These are phyloP conservation scores for Patiria miniata DNA, from an alignment of 35 echinoderm and acorn worm species.

Conservation along the genomic window DNA sequence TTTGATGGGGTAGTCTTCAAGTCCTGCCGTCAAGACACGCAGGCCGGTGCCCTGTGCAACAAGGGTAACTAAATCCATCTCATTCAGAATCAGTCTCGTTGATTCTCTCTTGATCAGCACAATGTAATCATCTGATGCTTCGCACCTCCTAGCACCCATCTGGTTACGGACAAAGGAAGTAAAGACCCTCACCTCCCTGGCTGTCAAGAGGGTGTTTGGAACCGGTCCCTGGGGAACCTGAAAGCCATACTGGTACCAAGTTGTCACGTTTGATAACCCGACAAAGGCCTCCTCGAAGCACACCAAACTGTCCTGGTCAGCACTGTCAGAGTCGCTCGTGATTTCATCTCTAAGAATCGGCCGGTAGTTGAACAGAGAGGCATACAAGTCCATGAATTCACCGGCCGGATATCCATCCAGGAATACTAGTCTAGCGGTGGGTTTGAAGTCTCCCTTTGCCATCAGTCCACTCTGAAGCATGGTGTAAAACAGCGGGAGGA, in stretches of 20 bases:
- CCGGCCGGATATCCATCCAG: constrained; percentile 65
- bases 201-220: constrained; percentile 46
- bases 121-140: neutral
- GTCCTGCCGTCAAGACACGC: constrained; percentile 53
- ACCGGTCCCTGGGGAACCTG: constrained; percentile 78
- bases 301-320: constrained; percentile 4
- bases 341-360: constrained; percentile 73
- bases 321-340: neutral
- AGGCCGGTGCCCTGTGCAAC: constrained; percentile 58
- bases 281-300: constrained; percentile 87
- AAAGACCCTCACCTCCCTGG: constrained; percentile 66
- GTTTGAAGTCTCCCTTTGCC: neutral
- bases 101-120: constrained; percentile 67
- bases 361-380: constrained; percentile 48
- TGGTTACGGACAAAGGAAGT: constrained; percentile 52
- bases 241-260: constrained; percentile 99
- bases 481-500: constrained; percentile 80
- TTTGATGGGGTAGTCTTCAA: constrained; percentile 57
- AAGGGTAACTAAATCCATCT: constrained; percentile 58
- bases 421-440: constrained; percentile 53
- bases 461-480: constrained; percentile 42
- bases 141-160: constrained; percentile 6
- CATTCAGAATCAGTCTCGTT: constrained; percentile 88
- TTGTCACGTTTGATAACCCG: constrained; percentile 71
- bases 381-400: constrained; percentile 72